Base-by-base conservation (phyloP, 1,140 invertebrate species). In the Coenobita brevimanus region DNA sequence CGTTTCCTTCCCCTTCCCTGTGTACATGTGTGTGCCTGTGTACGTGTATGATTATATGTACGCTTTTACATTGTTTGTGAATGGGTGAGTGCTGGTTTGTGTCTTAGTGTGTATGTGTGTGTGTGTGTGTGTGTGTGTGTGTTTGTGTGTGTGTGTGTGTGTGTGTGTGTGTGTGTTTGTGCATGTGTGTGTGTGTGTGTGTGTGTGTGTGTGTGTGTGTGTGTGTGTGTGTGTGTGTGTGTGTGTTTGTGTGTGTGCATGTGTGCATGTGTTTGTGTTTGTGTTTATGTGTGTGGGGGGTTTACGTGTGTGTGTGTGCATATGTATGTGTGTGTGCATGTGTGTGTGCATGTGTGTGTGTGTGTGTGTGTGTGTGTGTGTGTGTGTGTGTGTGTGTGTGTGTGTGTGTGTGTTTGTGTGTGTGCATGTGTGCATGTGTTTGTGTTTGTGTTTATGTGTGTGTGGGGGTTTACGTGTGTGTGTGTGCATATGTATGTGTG, bases 331-430 rank as follows among this genome's bases (percentile, higher is more conserved):
- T 33, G 46, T 27, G 50, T 8, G 27, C 24, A 46, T 79, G 76
- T 79, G 41, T 79, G 50, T 50, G 41, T 79, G 76, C 57, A 27
- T 57, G 76, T 79, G 76, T 79, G 50, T 54, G 50, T 41, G 71
- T 75, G 71, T 75, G 71, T 75, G 71, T 75, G 71, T 75, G 71
- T 75, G 71, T 75, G 73, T 76, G 38, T 76, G 73, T 76, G 73
- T 76, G 73, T 76, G 73, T 76, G 73, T 76, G 73, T 76, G 73
- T 54, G 76, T 79, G 50, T 79, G 76, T 79, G 76, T 76, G 73
- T 76, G 73, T 76, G 73, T 76, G 73, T 76, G n/a, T n/a, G n/a
- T n/a, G n/a, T n/a, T n/a, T n/a, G n/a, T n/a, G n/a, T n/a, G n/a
- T n/a, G n/a, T n/a, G 73, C 50, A 43, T 76, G 41, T 76, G 73